A percentile compares a stretch with the other conserved stretches of the same genome.
These are phyloP conservation scores for Drosophila jambulina DNA, from an alignment of 1,140 invertebrate species.

Conservation along the genomic window DNA sequence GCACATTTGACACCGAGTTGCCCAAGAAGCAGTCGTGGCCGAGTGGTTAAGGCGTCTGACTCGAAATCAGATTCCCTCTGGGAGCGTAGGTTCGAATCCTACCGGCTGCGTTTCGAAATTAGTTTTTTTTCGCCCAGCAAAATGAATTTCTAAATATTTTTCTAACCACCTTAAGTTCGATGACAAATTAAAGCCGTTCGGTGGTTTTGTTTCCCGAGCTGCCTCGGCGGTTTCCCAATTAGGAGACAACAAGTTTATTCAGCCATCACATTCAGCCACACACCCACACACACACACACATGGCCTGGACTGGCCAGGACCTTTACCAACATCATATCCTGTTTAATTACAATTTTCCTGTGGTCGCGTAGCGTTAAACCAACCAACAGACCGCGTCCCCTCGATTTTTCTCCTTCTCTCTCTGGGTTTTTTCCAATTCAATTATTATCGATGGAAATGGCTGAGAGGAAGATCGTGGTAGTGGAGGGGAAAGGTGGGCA, in stretches of 20 bases:
- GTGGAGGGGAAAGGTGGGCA: too few relatives aligned
- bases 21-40: constrained; percentile 90
- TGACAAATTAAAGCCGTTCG: constrained; percentile 33
- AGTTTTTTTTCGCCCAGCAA: neutral
- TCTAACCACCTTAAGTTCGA: neutral
- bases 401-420: neutral
- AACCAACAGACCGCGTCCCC: constrained; percentile 26
- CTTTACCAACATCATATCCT: constrained; percentile 70
- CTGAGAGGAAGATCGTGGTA: neutral
- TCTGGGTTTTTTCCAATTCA: constrained; percentile 75
- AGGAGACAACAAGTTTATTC: constrained; percentile 65
- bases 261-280: constrained; percentile 51
- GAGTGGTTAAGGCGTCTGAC: constrained; percentile 95
- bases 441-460: constrained; percentile 68
- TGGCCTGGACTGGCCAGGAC: constrained; percentile 21
- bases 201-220: constrained; percentile 9
- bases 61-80: constrained; percentile 94
- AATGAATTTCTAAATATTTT: constrained; percentile 2
- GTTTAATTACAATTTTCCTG: constrained; percentile 83
- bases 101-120: constrained; percentile 88
- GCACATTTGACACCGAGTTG: neutral
- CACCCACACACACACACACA: neutral
- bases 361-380: constrained; percentile 80
- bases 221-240: constrained; percentile 47
- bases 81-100: constrained; percentile 95